A percentile compares a stretch with the other conserved stretches of the same genome.
These are phyloP conservation scores for Oenanthe melanoleuca DNA, from an alignment of 2,113 vertebrate species.

Conservation along the genomic window DNA sequence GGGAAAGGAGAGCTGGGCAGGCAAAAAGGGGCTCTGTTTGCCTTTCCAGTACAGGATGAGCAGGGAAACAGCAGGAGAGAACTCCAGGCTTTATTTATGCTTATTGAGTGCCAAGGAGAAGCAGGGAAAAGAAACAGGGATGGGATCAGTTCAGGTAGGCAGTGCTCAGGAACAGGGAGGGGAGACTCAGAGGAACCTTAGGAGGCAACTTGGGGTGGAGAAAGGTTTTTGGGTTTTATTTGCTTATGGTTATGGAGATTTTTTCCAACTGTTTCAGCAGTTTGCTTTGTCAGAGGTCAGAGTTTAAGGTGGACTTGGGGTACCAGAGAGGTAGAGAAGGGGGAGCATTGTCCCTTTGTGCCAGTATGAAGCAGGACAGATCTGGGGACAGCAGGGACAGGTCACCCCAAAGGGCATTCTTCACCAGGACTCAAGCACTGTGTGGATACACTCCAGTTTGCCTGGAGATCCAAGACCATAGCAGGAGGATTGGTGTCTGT, in stretches of 20 bases:
- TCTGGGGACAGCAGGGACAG: neutral
- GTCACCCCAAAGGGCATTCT: neutral
- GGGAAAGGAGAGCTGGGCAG: neutral
- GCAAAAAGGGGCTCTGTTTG: neutral
- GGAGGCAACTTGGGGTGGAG: neutral
- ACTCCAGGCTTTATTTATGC: neutral
- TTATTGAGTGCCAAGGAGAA: neutral
- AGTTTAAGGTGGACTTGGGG: neutral
- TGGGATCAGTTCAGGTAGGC: neutral
- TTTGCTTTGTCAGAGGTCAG: neutral
- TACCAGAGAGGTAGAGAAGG: neutral
- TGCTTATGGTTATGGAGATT: rapidly evolving
- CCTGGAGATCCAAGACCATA: neutral
- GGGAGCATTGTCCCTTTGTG: neutral
- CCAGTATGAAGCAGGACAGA: neutral
- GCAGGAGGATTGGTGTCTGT: neutral
- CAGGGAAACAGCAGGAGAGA: neutral
- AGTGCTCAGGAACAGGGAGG: rapidly evolving
- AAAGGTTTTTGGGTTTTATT: neutral
- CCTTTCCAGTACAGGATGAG: neutral
- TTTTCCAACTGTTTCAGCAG: rapidly evolving
- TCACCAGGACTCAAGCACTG: rapidly evolving
- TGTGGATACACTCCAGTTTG: rapidly evolving
- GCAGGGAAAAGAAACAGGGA: neutral
- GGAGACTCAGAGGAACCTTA: neutral